phyloP scores from a whole-genome alignment of 2,888 invertebrate genomes.

The Crocallis elinguaria region DNA sequence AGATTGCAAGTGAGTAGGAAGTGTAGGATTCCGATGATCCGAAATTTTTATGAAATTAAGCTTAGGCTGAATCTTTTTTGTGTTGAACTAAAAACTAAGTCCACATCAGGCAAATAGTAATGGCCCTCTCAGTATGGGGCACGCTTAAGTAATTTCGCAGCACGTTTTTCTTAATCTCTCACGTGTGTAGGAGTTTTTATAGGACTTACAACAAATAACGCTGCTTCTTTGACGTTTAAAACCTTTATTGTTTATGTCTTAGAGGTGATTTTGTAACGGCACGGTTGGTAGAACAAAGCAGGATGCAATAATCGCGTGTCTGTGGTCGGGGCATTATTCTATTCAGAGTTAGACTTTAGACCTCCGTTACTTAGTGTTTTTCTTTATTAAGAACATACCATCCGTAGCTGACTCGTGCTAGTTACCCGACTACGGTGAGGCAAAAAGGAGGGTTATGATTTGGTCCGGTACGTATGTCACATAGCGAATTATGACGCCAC shows the following conservation, averaged over 20 bases:
- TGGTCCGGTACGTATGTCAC: no score
- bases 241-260: constrained; percentile 16
- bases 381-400: background rate
- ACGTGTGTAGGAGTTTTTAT: constrained; percentile 65
- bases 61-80: no score
- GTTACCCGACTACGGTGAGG: no score
- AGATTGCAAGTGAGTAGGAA: no score
- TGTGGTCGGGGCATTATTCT: constrained; percentile 58
- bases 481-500: no score
- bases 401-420: no score
- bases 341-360: constrained; percentile 47
- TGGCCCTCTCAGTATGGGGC: background rate
- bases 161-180: constrained; percentile 61
- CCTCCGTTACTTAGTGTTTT: constrained; percentile 25
- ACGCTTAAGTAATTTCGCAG: constrained; percentile 5
- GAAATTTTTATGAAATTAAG: no score
- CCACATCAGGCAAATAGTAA: background rate
- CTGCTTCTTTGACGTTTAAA: constrained; percentile 39
- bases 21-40: no score
- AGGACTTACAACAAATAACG: constrained; percentile 41
- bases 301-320: constrained; percentile 46
- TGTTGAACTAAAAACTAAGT: no score
- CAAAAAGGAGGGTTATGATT: no score
- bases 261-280: constrained; percentile 34
- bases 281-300: constrained; percentile 34